Conservation (phyloP, 2,797 vertebrate genomes). For the Sebastes steindachneri region DNA sequence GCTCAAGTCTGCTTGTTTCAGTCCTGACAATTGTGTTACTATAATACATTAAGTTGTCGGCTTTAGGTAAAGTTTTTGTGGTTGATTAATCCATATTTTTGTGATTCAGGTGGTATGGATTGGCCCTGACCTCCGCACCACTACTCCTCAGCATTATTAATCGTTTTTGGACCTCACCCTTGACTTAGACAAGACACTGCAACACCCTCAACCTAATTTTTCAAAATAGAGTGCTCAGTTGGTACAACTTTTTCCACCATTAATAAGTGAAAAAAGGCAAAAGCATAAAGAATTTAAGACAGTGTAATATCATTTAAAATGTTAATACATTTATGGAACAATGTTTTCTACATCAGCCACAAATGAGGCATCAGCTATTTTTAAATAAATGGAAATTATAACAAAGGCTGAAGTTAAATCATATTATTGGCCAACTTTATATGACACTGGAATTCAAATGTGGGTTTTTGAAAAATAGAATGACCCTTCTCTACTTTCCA, state of each 20-base stretch:
- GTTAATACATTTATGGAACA: not conserved
- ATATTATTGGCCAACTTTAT: not conserved
- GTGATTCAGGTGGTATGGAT: accelerated
- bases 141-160: not conserved
- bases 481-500: not conserved
- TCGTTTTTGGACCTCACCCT: accelerated
- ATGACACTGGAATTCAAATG: not conserved
- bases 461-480: not conserved
- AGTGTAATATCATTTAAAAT: not conserved
- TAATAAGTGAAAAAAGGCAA: not conserved
- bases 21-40: no score
- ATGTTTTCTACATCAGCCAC: not conserved
- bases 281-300: not conserved
- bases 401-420: not conserved
- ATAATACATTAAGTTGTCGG: no score
- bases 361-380: not conserved
- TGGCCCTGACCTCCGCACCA: no score
- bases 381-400: not conserved
- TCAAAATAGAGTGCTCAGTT: not conserved
- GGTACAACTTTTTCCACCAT: not conserved
- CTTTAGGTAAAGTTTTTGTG: accelerated
- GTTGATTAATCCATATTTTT: no score
- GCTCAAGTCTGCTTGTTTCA: no score
- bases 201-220: not conserved
- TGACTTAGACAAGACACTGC: not conserved